These are phyloP conservation scores for Drosophila vallismaia DNA, from an alignment of 2,888 invertebrate genomes.

Conservation along the genomic window DNA sequence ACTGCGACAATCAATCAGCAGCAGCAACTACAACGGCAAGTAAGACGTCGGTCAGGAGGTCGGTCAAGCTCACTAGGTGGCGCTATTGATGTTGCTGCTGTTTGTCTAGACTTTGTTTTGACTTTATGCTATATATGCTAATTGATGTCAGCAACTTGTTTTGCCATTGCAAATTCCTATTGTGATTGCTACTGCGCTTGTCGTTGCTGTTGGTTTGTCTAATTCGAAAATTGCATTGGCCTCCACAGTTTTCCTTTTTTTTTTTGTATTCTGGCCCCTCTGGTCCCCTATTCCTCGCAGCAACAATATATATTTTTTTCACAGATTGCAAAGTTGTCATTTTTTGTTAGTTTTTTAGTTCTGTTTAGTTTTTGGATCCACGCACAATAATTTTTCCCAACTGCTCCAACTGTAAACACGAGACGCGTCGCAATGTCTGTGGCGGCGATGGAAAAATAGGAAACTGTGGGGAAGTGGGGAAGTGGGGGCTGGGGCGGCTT, in stretches of 20 bases:
- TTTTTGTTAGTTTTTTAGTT: slow-evolving; percentile 3
- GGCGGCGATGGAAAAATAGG: slow-evolving; percentile 9
- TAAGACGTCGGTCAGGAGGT: slow-evolving; percentile 43
- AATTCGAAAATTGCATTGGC: slow-evolving; percentile 73
- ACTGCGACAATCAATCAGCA: slow-evolving; percentile 64
- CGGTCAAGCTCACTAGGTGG: slow-evolving; percentile 59
- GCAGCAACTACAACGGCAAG: slow-evolving; percentile 31
- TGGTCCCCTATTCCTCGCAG: too few relatives aligned
- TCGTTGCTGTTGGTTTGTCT: slow-evolving; percentile 44
- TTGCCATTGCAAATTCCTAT: slow-evolving; percentile 35
- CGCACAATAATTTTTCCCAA: slow-evolving; percentile 65
- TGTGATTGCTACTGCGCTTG: slow-evolving; percentile 26
- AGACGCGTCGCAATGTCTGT: slow-evolving; percentile 74
- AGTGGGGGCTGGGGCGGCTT: slow-evolving; percentile 6
- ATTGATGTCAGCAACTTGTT: slow-evolving; percentile 60
- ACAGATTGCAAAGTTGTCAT: slow-evolving; percentile 11
- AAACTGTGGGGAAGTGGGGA: slow-evolving; percentile 12
- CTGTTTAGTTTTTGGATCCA: slow-evolving; percentile 41
- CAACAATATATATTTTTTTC: not conserved
- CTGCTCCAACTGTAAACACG: slow-evolving; percentile 71
- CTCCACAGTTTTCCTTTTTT: slow-evolving; percentile 40
- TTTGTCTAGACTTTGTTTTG: slow-evolving; percentile 70
- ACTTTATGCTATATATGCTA: slow-evolving; percentile 59
- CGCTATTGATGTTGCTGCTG: slow-evolving; percentile 46
- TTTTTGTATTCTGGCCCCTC: not conserved